A percentile compares a stretch with the other conserved stretches of the same genome.
Conservation (phyloP, 30 jellyfish, hydroid and myxozoan species). For the Catostylus mosaicus region DNA sequence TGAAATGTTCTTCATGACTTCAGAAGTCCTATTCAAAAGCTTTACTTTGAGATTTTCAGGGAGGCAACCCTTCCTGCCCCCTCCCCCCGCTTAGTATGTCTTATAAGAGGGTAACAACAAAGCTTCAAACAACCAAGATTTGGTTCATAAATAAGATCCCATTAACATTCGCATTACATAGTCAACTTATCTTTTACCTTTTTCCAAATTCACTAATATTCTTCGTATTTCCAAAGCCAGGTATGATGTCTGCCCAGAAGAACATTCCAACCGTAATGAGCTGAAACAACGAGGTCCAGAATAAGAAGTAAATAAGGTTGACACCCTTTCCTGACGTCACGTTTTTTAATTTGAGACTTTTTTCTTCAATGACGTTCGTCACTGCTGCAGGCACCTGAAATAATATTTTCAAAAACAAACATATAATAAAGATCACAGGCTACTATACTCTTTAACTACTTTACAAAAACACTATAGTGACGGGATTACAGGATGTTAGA, state of each 20-base stretch:
- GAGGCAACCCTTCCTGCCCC: no score
- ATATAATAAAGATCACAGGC: no score
- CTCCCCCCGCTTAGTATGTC: no score
- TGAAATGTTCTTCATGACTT: no score
- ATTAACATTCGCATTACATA: no score
- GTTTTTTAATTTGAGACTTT: slow-evolving; percentile 14
- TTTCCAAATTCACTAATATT: slow-evolving; percentile 20
- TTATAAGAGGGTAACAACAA: no score
- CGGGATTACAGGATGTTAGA: not conserved
- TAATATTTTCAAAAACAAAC: not conserved
- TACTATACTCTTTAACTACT: no score
- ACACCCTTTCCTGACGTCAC: slow-evolving; percentile 9
- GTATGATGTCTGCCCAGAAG: slow-evolving; percentile 63
- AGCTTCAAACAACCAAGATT: no score
- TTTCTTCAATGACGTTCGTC: slow-evolving; percentile 51
- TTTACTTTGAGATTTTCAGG: no score
- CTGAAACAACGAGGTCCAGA: slow-evolving; percentile 51
- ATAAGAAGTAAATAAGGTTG: slow-evolving; percentile 27
- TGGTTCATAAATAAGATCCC: no score
- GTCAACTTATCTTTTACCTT: slow-evolving; percentile 29
- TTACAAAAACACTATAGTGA: not conserved
- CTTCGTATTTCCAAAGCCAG: slow-evolving; percentile 56
- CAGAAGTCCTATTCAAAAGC: no score
- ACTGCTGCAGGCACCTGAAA: slow-evolving; percentile 61
- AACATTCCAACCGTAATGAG: slow-evolving; percentile 29